These are phyloP conservation scores for Tapera naevia DNA, from an alignment of 2,797 vertebrate genomes.

Conservation along the genomic window DNA sequence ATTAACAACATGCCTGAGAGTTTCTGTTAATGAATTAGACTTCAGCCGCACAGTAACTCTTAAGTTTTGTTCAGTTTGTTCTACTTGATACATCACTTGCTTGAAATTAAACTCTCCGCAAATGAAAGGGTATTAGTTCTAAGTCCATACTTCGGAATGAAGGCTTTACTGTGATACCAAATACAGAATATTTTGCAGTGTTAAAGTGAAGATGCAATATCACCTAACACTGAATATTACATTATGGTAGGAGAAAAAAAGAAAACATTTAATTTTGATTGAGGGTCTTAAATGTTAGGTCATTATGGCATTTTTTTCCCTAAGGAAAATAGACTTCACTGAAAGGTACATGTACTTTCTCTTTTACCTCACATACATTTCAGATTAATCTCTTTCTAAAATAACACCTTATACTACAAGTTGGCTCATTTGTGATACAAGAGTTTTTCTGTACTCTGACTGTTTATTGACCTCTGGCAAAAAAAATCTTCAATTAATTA, in stretches of 20 bases:
- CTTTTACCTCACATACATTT: background rate
- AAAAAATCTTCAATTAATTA: background rate
- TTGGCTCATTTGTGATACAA: background rate
- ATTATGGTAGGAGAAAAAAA: background rate
- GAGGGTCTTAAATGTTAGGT: background rate
- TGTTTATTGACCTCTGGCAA: background rate
- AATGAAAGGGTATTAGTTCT: constrained; percentile 3
- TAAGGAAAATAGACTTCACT: background rate
- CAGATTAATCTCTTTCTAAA: background rate
- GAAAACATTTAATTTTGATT: background rate
- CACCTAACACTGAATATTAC: background rate
- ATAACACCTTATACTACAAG: background rate
- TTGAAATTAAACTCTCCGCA: constrained; percentile 3
- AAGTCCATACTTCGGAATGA: background rate
- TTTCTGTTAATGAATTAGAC: constrained; percentile 21
- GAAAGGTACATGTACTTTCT: background rate
- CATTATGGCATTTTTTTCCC: background rate
- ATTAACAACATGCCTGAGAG: background rate
- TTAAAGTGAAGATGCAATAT: background rate
- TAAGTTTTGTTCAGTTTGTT: constrained; percentile 4
- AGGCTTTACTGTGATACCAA: background rate
- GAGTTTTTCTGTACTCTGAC: background rate
- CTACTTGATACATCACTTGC: background rate
- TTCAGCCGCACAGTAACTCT: background rate
- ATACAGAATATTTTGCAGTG: background rate